phyloP scores from a whole-genome alignment of 2,797 vertebrate genomes.

The Vultur gryphus region DNA sequence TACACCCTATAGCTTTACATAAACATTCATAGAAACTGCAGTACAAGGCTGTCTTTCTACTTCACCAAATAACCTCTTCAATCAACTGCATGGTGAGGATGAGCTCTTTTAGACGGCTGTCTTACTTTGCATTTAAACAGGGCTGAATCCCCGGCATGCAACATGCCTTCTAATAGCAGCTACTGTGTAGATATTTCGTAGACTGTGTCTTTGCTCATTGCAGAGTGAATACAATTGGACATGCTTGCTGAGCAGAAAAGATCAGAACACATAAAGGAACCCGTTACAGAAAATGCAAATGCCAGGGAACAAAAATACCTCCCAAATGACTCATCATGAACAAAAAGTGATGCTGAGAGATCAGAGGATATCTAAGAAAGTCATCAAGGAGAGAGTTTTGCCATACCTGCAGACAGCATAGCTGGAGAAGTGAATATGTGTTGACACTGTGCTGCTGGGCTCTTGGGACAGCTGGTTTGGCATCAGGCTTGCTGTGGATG shows the following conservation, averaged over 20 bases:
- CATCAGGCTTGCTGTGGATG: not conserved
- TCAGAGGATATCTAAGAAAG: not conserved
- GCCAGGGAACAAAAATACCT: conserved; percentile 48
- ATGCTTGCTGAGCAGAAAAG: conserved; percentile 62
- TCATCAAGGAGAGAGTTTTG: not conserved
- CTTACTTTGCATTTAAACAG: not conserved
- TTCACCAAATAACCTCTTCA: not conserved
- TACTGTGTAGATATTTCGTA: not conserved
- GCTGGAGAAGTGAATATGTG: not conserved
- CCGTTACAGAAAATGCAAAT: conserved; percentile 29
- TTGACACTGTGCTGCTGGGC: not conserved
- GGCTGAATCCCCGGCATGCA: not conserved
- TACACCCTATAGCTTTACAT: not conserved
- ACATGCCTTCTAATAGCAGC: not conserved
- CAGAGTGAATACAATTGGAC: conserved; percentile 43
- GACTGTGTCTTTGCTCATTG: not conserved
- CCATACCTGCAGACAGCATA: not conserved
- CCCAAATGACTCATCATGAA: not conserved
- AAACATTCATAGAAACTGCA: not conserved
- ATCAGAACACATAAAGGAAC: conserved; percentile 38
- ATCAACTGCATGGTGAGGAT: not conserved
- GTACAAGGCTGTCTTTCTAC: not conserved
- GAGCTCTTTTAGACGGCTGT: not conserved
- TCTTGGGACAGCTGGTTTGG: not conserved
- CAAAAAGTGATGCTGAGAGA: not conserved